Conservation (phyloP, 2,113 vertebrate genomes). For the Spizaetus ornatus region DNA sequence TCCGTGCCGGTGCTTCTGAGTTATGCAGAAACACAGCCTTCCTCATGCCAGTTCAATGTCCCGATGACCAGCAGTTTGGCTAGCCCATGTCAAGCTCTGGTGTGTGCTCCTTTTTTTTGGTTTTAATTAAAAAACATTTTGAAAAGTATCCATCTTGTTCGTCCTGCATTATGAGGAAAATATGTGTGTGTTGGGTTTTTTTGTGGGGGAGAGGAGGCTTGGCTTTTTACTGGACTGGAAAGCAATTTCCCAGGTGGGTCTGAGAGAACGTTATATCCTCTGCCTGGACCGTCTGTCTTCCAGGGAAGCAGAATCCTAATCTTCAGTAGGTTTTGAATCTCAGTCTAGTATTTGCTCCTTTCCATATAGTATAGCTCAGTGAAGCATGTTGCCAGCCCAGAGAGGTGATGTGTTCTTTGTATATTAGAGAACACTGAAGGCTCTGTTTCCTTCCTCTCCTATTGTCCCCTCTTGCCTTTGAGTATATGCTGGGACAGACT, state of each 20-base stretch:
- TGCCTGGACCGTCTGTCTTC: not conserved
- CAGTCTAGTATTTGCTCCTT: not conserved
- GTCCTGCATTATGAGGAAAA: not conserved
- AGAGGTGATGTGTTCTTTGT: not conserved
- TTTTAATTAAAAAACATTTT: slow-evolving; percentile 63
- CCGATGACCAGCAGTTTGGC: slow-evolving; percentile 35
- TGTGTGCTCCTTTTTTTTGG: slow-evolving; percentile 48
- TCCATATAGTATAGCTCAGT: not conserved
- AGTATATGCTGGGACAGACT: not conserved
- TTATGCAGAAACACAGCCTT: slow-evolving; percentile 38
- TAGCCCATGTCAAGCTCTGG: slow-evolving; percentile 42
- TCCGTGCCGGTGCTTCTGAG: not conserved
- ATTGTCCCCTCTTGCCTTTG: not conserved
- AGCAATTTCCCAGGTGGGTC: not conserved
- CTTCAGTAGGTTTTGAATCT: not conserved
- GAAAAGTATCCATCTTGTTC: slow-evolving; percentile 17
- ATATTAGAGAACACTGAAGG: not conserved
- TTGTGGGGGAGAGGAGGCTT: not conserved
- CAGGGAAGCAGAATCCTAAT: not conserved
- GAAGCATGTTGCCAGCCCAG: not conserved
- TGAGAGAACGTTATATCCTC: not conserved
- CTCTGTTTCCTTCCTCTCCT: not conserved
- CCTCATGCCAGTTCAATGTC: not conserved
- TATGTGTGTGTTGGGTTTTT: not conserved
- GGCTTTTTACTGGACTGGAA: not conserved